A percentile compares a stretch with the other conserved stretches of the same genome.
phyloP scores from a whole-genome alignment of 2,113 vertebrate genomes.

The Phasianus colchicus region DNA sequence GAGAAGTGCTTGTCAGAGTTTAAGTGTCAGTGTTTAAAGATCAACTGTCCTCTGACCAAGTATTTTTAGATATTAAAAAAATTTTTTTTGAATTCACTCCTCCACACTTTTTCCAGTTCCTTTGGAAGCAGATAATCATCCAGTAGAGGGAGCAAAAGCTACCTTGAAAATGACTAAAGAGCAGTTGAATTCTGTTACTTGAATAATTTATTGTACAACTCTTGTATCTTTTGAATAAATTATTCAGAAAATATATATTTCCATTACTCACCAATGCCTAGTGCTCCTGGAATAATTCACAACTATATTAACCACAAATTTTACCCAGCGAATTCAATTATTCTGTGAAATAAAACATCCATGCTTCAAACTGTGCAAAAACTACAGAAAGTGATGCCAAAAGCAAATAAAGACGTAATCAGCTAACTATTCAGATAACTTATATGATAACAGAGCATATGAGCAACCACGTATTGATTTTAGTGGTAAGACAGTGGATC shows the following conservation, averaged over 20 bases:
- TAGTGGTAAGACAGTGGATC: neutral
- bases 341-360: slow-evolving; percentile 33
- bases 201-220: slow-evolving; percentile 62
- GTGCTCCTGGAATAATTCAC: slow-evolving; percentile 46
- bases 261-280: slow-evolving; percentile 52
- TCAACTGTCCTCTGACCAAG: neutral
- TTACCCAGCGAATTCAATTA: slow-evolving; percentile 31
- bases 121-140: neutral
- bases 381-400: neutral
- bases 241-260: slow-evolving; percentile 71
- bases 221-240: slow-evolving; percentile 63
- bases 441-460: neutral
- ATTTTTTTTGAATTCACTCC: neutral
- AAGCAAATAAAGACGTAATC: slow-evolving; percentile 12
- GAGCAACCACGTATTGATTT: neutral
- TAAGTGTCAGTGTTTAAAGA: neutral
- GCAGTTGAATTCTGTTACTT: neutral
- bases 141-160: slow-evolving; percentile 65
- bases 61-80: neutral
- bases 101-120: neutral
- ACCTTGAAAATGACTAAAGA: slow-evolving; percentile 28
- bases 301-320: slow-evolving; percentile 60
- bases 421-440: neutral
- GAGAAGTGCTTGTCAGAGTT: neutral
- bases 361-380: neutral